A percentile compares a stretch with the other conserved stretches of the same genome.
phyloP scores from a whole-genome alignment of 2,797 vertebrate species.

The Chiroxiphia lanceolata region DNA sequence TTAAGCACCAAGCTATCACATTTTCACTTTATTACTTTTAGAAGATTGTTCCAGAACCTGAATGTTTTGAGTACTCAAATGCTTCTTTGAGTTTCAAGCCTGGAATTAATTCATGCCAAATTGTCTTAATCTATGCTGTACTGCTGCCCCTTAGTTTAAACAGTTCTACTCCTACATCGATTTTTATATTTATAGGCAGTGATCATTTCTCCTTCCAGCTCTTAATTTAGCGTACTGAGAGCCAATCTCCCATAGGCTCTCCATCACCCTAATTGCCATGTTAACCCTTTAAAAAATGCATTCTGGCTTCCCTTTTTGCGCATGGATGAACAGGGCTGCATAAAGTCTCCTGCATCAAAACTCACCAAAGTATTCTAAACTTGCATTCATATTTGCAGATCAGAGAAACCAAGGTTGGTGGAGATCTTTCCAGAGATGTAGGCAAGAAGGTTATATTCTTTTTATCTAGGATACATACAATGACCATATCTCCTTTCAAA shows the following conservation, averaged over 20 bases:
- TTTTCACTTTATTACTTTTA: background rate
- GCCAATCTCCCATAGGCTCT: background rate
- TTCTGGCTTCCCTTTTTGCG: background rate
- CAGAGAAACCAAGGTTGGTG: background rate
- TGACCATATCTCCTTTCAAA: background rate
- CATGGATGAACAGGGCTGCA: background rate
- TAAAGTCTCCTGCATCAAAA: background rate
- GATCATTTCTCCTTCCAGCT: conserved; percentile 27
- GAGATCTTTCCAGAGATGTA: background rate
- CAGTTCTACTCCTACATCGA: conserved; percentile 49
- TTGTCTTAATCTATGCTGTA: background rate
- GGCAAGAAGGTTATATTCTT: background rate
- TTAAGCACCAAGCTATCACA: background rate
- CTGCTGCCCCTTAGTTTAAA: conserved; percentile 41
- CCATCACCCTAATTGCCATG: background rate
- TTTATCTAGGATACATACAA: background rate
- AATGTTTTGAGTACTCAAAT: background rate
- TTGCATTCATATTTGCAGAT: background rate
- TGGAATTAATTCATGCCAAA: conserved; percentile 17
- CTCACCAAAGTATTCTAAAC: background rate
- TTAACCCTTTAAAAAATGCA: background rate
- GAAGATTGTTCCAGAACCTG: conserved; percentile 5
- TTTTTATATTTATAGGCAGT: conserved; percentile 57
- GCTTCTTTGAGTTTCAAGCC: background rate
- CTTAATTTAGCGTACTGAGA: background rate